Conservation (phyloP, 1,140 invertebrate species). For the Cherax quadricarinatus region DNA sequence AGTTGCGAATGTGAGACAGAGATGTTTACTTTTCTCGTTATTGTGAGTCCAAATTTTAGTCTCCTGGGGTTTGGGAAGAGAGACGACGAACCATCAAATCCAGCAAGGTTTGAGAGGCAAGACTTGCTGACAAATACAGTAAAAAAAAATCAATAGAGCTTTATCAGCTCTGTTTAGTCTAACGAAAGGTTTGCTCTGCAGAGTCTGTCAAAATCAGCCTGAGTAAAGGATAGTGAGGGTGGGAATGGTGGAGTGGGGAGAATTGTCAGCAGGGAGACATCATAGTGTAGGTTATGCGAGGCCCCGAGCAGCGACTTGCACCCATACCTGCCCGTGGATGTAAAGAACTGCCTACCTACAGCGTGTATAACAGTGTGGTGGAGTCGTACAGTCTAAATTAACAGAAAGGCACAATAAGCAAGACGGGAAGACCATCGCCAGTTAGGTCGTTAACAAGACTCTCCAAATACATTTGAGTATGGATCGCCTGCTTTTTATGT, state of each 20-base stretch:
- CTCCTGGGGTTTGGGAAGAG: no score
- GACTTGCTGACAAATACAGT: no score
- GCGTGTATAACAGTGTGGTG: conserved; percentile 58
- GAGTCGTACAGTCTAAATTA: conserved; percentile 66
- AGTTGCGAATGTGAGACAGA: no score
- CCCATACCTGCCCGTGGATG: conserved; percentile 61
- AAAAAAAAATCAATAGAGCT: no score
- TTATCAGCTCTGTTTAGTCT: no score
- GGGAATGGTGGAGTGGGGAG: background rate
- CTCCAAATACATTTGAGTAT: background rate
- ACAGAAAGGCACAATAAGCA: conserved; percentile 67
- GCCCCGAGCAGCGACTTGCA: conserved; percentile 14
- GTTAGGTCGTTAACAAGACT: background rate
- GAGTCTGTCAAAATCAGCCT: background rate
- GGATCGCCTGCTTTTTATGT: background rate
- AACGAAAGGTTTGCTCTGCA: no score
- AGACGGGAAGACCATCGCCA: conserved; percentile 47
- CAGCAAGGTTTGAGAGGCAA: no score
- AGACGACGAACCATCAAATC: no score
- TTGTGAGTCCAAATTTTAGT: no score
- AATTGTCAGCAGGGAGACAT: background rate
- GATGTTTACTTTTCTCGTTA: no score
- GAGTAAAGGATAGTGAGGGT: background rate
- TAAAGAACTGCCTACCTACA: conserved; percentile 59
- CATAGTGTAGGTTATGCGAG: conserved; percentile 18